A percentile compares a stretch with the other conserved stretches of the same genome.
phyloP scores from a whole-genome alignment of 1,140 invertebrate species.

The Cydia fagiglandana region DNA sequence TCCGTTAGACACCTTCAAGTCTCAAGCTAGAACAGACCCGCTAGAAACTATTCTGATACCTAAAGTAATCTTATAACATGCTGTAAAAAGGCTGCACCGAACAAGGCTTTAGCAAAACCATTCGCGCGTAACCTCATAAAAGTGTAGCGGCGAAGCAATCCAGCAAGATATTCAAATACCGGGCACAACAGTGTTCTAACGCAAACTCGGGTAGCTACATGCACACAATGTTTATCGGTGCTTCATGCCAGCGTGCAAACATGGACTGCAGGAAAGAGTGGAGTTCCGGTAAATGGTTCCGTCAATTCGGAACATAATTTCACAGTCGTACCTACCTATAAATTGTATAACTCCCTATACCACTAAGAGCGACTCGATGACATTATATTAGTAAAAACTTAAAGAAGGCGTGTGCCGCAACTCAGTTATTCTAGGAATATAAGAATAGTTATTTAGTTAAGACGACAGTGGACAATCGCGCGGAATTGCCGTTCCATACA shows the following conservation, averaged over 20 bases:
- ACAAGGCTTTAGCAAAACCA: slow-evolving; percentile 7
- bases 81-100: neutral
- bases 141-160: neutral
- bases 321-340: too few relatives aligned
- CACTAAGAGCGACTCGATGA: too few relatives aligned
- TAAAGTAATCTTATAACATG: neutral
- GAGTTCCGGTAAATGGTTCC: neutral
- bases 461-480: too few relatives aligned
- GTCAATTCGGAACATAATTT: neutral
- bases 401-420: too few relatives aligned
- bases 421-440: too few relatives aligned
- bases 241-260: slow-evolving; percentile 7
- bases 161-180: slow-evolving; percentile 14
- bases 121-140: slow-evolving; percentile 18
- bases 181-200: slow-evolving; percentile 7
- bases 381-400: too few relatives aligned
- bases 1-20: neutral
- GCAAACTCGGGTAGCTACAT: slow-evolving; percentile 13
- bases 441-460: too few relatives aligned
- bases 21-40: neutral
- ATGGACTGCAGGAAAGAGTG: neutral
- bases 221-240: slow-evolving; percentile 7
- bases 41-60: neutral
- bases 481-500: too few relatives aligned
- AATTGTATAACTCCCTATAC: too few relatives aligned